phyloP scores from a whole-genome alignment of 2,113 vertebrate species.

The Thalassoma bifasciatum region DNA sequence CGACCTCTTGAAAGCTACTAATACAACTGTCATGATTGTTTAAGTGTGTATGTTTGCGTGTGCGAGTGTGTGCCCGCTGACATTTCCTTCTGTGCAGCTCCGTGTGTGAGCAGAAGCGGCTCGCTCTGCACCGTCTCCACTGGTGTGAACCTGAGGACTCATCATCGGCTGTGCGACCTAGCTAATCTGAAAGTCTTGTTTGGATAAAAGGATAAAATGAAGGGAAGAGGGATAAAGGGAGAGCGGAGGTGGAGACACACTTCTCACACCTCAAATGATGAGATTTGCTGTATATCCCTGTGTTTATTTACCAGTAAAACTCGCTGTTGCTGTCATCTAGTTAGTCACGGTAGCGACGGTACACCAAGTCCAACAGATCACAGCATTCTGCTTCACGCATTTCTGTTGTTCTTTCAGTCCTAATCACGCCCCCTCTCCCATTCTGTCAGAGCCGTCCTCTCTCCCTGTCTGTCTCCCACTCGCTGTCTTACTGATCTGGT shows the following conservation, averaged over 20 bases:
- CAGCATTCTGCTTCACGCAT: conserved; percentile 38
- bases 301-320: conserved; percentile 59
- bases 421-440: conserved; percentile 50
- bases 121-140: neutral
- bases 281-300: conserved; percentile 46
- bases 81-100: conserved; percentile 27
- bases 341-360: conserved; percentile 55
- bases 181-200: conserved; percentile 48
- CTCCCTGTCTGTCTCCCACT: conserved; percentile 56
- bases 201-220: conserved; percentile 52
- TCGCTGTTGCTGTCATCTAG: conserved; percentile 43
- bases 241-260: conserved; percentile 53
- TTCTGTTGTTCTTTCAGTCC: conserved; percentile 60
- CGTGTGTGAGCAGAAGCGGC: neutral
- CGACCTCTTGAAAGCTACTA: conserved; percentile 66
- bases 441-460: conserved; percentile 47
- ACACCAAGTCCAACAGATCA: conserved; percentile 54
- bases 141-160: conserved; percentile 23
- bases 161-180: conserved; percentile 52
- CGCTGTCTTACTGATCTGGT: conserved; percentile 45
- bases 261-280: conserved; percentile 36
- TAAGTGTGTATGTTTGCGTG: conserved; percentile 49
- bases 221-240: conserved; percentile 37
- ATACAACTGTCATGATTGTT: conserved; percentile 66
- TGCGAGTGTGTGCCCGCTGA: neutral